These are phyloP conservation scores for Martes martes DNA, from an alignment of 2,113 vertebrate species.

Conservation along the genomic window DNA sequence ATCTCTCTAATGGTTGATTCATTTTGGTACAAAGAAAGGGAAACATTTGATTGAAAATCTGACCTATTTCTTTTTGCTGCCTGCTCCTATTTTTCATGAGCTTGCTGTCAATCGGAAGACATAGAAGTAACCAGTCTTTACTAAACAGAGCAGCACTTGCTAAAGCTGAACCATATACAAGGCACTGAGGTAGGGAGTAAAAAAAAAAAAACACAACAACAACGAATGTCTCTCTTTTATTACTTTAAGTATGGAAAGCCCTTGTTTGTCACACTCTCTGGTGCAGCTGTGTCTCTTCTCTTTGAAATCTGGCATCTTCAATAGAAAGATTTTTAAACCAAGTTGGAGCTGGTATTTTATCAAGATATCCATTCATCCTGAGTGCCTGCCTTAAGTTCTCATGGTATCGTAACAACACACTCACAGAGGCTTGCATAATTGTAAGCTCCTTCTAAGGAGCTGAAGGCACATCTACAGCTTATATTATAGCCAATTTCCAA, in stretches of 20 bases:
- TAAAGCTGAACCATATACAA: background rate
- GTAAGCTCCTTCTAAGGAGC: background rate
- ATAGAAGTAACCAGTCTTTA: background rate
- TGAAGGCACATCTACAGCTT: background rate
- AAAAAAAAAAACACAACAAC: background rate
- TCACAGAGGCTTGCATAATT: background rate
- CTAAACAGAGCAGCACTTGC: background rate
- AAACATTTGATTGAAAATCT: background rate
- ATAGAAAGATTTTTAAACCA: background rate
- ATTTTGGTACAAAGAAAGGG: background rate
- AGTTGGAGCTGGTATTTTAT: background rate
- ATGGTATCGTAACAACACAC: background rate
- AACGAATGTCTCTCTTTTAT: background rate
- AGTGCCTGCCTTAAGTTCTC: background rate
- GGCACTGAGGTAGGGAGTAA: background rate
- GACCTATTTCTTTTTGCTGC: background rate
- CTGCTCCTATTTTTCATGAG: background rate
- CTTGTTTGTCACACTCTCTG: background rate
- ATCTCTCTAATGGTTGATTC: background rate
- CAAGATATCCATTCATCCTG: background rate
- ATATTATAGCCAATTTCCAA: background rate
- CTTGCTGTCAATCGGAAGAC: background rate
- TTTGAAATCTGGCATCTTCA: background rate
- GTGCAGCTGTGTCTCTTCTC: background rate
- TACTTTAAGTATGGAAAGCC: background rate